phyloP scores from a whole-genome alignment of 2,113 vertebrate genomes.

The human (Homo sapiens) region DNA sequence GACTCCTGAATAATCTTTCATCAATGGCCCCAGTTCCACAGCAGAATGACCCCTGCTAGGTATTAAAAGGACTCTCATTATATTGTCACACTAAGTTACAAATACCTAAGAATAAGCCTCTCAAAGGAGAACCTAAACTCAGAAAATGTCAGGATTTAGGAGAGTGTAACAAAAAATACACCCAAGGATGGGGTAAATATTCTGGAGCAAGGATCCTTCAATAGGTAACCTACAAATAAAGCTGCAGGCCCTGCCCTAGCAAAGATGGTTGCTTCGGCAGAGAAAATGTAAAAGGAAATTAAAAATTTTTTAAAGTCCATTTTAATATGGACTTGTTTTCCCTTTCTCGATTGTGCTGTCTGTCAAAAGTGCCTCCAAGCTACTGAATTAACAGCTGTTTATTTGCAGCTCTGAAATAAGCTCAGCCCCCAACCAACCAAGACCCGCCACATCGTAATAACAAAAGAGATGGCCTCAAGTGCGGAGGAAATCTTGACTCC shows the following conservation, averaged over 20 bases:
- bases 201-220: background rate
- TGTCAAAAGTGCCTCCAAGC: constrained; percentile 5
- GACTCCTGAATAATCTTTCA: background rate
- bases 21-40: background rate
- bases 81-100: constrained; percentile 4
- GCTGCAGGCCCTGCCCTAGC: background rate
- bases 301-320: no score
- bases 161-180: background rate
- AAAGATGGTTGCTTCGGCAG: background rate
- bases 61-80: background rate
- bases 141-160: background rate
- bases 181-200: background rate
- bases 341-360: background rate
- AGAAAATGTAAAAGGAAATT: background rate
- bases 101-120: constrained; percentile 2
- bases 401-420: background rate
- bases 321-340: background rate
- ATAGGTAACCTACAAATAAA: background rate
- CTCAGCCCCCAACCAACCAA: background rate
- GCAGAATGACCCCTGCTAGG: background rate
- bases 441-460: background rate
- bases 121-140: constrained; percentile 15
- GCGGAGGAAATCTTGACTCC: background rate
- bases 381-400: background rate
- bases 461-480: background rate